These are phyloP conservation scores for Ophion ellenae DNA, from an alignment of 2,888 invertebrate species.

Conservation along the genomic window DNA sequence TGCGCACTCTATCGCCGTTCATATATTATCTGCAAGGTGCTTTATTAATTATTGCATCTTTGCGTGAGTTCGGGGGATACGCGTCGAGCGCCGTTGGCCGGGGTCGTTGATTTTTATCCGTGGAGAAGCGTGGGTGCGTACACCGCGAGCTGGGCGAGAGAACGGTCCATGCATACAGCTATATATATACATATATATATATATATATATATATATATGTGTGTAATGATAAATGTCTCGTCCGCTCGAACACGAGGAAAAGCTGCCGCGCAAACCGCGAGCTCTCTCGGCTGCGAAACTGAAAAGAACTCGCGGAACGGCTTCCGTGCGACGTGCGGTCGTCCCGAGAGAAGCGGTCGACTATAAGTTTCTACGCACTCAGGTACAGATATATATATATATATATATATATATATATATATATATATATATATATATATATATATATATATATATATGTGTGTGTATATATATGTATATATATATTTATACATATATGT, in stretches of 20 bases:
- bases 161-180: not conserved
- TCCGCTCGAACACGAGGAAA: slow-evolving; percentile 56
- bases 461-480: not conserved
- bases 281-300: slow-evolving; percentile 51
- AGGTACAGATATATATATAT: not conserved
- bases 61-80: slow-evolving; percentile 41
- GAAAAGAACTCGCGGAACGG: slow-evolving; percentile 66
- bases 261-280: slow-evolving; percentile 43
- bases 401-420: no score
- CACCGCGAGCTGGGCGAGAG: not conserved
- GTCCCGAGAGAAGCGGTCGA: slow-evolving; percentile 45
- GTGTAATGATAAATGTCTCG: slow-evolving; percentile 63
- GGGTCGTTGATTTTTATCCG: slow-evolving; percentile 49
- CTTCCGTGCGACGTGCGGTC: slow-evolving; percentile 67
- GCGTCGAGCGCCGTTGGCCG: slow-evolving; percentile 33
- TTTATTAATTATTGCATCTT: slow-evolving; percentile 27
- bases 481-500: not conserved
- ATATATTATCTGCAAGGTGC: slow-evolving; percentile 29
- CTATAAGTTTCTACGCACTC: slow-evolving; percentile 38
- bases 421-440: not conserved
- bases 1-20: slow-evolving; percentile 16
- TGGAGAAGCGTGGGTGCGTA: slow-evolving; percentile 56
- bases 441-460: no score
- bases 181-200: no score
- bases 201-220: not conserved